Evolutionary conservation across 2,797 vertebrate genomes (phyloP), one percentile per base, ranked within the genome.

Genomic region (Fratercula arctica): DNA sequence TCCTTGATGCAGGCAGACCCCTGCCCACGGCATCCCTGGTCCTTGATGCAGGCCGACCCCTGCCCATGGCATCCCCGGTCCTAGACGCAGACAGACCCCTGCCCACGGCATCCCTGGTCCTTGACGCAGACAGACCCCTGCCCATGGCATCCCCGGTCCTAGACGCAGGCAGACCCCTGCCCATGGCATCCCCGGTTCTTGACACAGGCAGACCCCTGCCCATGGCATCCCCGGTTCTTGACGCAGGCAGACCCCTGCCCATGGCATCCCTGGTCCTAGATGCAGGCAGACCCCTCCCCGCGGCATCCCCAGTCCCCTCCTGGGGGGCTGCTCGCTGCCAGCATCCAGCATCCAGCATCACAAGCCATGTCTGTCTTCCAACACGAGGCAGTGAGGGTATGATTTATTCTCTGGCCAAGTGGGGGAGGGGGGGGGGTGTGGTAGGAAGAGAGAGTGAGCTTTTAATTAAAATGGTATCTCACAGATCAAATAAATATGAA

Each of bases 401-500:
- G 69, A 72, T 94, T 94, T 59, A 91, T 95, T 82, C 80, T 93
- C 61, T 23, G 90, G 87, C 86, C 56, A 43, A 51, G 46, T 10
- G 45, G 50, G 57, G 29, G 84, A 61, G 80, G 59, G 61, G 33
- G 35, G 21, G 25, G 59, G 67, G 33, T 28, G 21, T 51, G 25
- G 50, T 51, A 88, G 90, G 64, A 85, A 85, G 66, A 87, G 73
- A 77, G 91, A 83, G 75, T 5, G 66, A 79, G 85, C 93, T 95
- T 94, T 92, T 95, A 96, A 96, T 97, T 96, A 96, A 96, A 96
- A 93, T 66, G 73, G 25, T 96, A 94, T 95, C 95, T 90, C 57
- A 84, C 91, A 95, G 86, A 97, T 96, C 95, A 94, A 96, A 96
- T 97, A 97, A 96, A 95, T 94, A 95, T 86, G 95, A 92, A 82